A percentile compares a stretch with the other conserved stretches of the same genome.
Conservation (phyloP, 2,888 invertebrate species). For the Andrena dorsata region DNA sequence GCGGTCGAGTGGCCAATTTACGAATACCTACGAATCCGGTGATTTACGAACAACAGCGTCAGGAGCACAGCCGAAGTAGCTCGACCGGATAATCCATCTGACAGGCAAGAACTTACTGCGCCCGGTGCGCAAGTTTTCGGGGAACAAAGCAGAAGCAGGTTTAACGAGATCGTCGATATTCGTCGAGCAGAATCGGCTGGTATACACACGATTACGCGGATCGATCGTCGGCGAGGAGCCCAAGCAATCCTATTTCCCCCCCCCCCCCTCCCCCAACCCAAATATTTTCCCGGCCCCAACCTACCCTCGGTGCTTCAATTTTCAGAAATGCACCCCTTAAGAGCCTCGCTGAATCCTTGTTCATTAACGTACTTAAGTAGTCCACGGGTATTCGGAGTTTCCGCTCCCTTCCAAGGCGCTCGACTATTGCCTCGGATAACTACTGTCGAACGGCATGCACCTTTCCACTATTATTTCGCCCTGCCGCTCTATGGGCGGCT, state of each 20-base stretch:
- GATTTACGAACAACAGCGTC: constrained; percentile 60
- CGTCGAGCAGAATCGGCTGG: constrained; percentile 11
- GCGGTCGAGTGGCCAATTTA: constrained; percentile 68
- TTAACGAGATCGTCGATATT: constrained; percentile 49
- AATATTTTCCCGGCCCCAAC: not conserved
- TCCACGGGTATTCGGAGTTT: constrained; percentile 12
- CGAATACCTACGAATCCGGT: constrained; percentile 57
- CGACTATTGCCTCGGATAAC: constrained; percentile 41
- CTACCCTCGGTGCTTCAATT: not conserved
- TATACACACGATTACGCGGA: not conserved
- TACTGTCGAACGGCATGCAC: constrained; percentile 30
- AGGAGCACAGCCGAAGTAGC: constrained; percentile 21
- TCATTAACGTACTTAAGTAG: constrained; percentile 10
- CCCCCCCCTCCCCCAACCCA: no score
- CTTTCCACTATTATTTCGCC: constrained; percentile 33
- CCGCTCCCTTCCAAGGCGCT: not conserved
- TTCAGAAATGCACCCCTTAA: not conserved
- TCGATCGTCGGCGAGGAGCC: not conserved
- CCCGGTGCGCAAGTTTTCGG: not conserved
- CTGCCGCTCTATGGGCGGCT: constrained; percentile 31
- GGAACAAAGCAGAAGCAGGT: constrained; percentile 33
- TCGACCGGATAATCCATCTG: constrained; percentile 52
- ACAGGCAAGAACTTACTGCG: constrained; percentile 20
- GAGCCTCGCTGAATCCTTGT: not conserved
- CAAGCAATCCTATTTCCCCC: not conserved